Conservation (phyloP, 2,888 invertebrate genomes). For the Caenorhabditis zanzibari region DNA sequence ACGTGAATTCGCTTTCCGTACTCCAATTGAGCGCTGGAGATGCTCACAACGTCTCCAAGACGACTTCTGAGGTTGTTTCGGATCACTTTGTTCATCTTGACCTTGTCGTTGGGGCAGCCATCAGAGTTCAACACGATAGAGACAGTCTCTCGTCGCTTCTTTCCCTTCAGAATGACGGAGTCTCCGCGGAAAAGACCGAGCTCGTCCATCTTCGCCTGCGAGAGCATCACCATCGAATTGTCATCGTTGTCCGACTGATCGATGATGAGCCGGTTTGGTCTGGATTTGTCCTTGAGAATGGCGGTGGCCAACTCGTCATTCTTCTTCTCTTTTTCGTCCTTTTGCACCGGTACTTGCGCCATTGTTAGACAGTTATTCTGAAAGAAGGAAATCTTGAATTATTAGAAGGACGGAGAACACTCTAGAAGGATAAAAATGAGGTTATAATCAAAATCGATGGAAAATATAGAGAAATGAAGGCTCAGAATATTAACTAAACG, state of each 20-base stretch:
- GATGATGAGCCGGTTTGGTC: constrained; percentile 67
- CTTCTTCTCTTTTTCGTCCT: constrained; percentile 76
- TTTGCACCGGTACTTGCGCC: constrained; percentile 54
- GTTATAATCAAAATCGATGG: not conserved
- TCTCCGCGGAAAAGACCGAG: constrained; percentile 97
- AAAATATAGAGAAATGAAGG: not conserved
- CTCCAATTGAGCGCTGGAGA: constrained; percentile 88
- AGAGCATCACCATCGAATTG: constrained; percentile 97
- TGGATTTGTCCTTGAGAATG: constrained; percentile 88
- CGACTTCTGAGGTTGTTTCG: constrained; percentile 97
- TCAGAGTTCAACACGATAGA: constrained; percentile 98
- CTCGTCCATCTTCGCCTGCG: constrained; percentile 99
- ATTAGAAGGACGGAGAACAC: not conserved
- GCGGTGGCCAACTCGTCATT: constrained; percentile 94
- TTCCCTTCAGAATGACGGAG: constrained; percentile 92
- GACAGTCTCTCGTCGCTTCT: constrained; percentile 95
- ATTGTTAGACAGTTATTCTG: constrained; percentile 20
- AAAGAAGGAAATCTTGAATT: too few species aligned
- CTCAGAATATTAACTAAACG: not conserved
- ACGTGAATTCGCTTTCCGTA: constrained; percentile 99
- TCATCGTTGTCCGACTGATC: constrained; percentile 90
- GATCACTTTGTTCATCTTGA: constrained; percentile 95
- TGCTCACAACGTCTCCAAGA: constrained; percentile 93
- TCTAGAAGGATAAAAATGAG: not conserved
- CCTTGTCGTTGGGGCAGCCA: constrained; percentile 96